A percentile compares a stretch with the other conserved stretches of the same genome.
Conservation (phyloP, 2,113 vertebrate genomes). For the Tricholaema leucomelas region DNA sequence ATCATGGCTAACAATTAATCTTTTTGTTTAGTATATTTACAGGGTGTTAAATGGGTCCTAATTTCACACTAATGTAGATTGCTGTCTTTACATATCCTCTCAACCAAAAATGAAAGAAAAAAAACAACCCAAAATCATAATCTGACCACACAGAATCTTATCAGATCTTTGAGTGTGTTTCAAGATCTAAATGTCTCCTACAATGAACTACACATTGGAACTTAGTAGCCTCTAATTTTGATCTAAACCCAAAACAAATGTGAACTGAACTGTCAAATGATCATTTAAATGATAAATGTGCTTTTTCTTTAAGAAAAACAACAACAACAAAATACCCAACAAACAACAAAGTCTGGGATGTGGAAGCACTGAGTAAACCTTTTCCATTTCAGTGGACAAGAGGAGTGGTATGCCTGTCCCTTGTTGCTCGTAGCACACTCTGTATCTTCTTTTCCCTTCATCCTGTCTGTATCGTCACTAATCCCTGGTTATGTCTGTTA, state of each 20-base stretch:
- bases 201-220: not conserved
- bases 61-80: not conserved
- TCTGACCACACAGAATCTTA: not conserved
- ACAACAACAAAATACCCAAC: too few species aligned
- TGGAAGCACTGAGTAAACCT: not conserved
- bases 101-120: not conserved
- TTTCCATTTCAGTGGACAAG: not conserved
- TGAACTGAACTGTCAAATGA: not conserved
- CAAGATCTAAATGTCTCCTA: not conserved
- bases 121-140: too few species aligned
- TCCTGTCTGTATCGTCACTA: not conserved
- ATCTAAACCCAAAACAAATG: not conserved
- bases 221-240: not conserved
- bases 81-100: not conserved
- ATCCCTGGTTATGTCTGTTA: not conserved
- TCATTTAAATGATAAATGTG: not conserved
- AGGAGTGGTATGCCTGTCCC: accelerated
- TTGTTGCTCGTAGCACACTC: accelerated
- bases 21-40: constrained; percentile 21
- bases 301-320: not conserved
- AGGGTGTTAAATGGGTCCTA: not conserved
- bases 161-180: not conserved
- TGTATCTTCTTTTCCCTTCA: not conserved
- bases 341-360: not conserved
- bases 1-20: constrained; percentile 51